Base-by-base conservation (phyloP, 2,888 invertebrate species). In the Chymomyza amoena region DNA sequence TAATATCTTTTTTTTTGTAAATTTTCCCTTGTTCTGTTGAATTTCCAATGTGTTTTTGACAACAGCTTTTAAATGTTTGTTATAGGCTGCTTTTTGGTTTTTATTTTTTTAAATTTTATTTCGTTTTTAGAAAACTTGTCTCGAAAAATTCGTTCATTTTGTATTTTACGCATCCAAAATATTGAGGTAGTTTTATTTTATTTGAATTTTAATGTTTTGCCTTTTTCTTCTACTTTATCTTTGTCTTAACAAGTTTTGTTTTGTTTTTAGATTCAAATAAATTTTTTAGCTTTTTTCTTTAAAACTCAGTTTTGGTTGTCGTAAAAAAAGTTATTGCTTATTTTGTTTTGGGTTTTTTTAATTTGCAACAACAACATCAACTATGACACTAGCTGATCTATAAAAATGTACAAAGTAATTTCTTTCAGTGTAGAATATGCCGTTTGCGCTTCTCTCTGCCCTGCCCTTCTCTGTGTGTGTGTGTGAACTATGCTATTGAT, bases 181-280 rank as follows among this genome's bases (percentile, higher is more conserved):
- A 57, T 79, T 86, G 86, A 86, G 86, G 87, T 86, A 86, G 86
- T 87, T 86, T 73, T 77, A 77, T 78, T 80, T 50, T 68, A 77
- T 81, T 84, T 87, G 74, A 85, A 79, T 86, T 84, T 86, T 74
- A 50, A 77, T 69, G 69, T 68, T 61, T 70, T 52, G 66, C 50
- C 52, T 63, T 64, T 66, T 36, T 45, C 45, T 67, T 61, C 6
- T 64, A 66, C 62, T 60, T 62, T 32, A 36, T 54, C 77, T 75
- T 64, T 64, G 57, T 57, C 32, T 75, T 72, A 67, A 39, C 56
- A 61, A 65, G 61, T 57, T 64, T 61, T 64, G 51, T 28, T 71
- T 73, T 63, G 20, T 68, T 66, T 57, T 28, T 66, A 32, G n/a
- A 28, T 65, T 45, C 28, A 45, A 28, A 45, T 45, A 45, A 45